Evolutionary conservation across 53 echinoderm and acorn worm species (phyloP).

Genomic region (Holothuria leucospilota): DNA sequence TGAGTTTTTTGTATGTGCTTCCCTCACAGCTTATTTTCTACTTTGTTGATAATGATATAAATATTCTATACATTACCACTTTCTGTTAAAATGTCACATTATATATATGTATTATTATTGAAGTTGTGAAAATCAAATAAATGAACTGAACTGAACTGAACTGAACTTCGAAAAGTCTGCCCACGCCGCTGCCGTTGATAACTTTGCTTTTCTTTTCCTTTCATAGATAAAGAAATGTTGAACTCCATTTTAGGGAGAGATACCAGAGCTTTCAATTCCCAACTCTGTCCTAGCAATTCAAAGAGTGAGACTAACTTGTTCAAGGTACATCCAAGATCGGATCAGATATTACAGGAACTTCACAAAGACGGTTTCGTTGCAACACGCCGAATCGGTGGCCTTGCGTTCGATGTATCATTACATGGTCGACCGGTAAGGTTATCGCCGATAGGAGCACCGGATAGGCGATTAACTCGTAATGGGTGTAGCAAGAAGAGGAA

Average conservation of each 20-base stretch:
- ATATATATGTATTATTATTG: too few species aligned
- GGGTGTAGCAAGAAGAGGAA: conserved; percentile 25
- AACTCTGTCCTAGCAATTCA: neutral
- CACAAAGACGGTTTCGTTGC: conserved; percentile 25
- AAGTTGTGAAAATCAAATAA: too few species aligned
- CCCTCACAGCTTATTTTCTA: too few species aligned
- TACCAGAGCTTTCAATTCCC: too few species aligned
- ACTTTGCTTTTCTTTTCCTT: neutral
- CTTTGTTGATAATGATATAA: too few species aligned
- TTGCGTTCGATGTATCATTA: conserved; percentile 39
- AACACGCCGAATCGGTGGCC: conserved; percentile 1
- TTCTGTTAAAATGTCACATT: too few species aligned
- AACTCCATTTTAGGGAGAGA: conserved; percentile 11
- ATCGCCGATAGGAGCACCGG: conserved; percentile 24
- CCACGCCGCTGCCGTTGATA: too few species aligned
- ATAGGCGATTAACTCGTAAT: neutral
- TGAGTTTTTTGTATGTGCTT: too few species aligned
- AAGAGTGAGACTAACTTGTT: conserved; percentile 24
- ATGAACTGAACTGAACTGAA: too few species aligned
- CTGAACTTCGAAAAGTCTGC: too few species aligned
- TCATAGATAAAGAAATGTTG: conserved; percentile 24
- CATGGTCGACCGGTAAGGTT: conserved; percentile 34
- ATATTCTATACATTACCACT: too few species aligned
- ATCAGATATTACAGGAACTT: conserved; percentile 19
- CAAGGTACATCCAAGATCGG: conserved; percentile 11